Evolutionary conservation across 2,888 invertebrate genomes (phyloP), one percentile per base, ranked within the genome.

Genomic region (Drosophila nr. perissopoda): DNA sequence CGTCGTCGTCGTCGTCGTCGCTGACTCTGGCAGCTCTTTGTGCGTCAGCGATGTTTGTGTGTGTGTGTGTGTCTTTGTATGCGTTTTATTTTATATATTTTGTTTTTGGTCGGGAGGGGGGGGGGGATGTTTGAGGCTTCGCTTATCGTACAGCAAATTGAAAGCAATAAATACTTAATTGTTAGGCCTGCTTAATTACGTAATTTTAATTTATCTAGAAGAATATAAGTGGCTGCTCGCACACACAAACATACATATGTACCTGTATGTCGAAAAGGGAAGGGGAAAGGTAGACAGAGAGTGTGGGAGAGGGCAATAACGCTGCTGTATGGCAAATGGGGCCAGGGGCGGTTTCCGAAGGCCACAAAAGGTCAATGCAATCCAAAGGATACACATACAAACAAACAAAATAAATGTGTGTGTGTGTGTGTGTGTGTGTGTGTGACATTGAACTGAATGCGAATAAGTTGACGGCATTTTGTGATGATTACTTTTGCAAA

Each of bases 101-200:
- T 59, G 68, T 62, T 63, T 67, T 21, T 1, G 52, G 31, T 7
- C n/a, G 8, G 2, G 7, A 8, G 7, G 16, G 45, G 7, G 4
- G 21, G 16, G 45, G 45, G 13, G 11, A 21, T 25, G 45, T 57
- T 57, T 57, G 8, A 10, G 60, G 62, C 27, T 69, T 11, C 45
- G 76, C 73, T 83, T 84, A 88, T 83, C 83, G 76, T 69, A 61
- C 78, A 74, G 84, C 73, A 86, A 85, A 76, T 83, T 81, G 82
- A 87, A 87, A 81, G 89, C 77, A 84, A 89, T 85, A 85, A 85
- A 89, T 85, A 84, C 69, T 89, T 81, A 89, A 85, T 89, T 89
- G 79, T 81, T 83, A 74, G 84, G 58, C 62, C 64, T 65, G 76
- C 73, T 76, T 81, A 83, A 87, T 85, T 87, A 81, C 79, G 76